Evolutionary conservation across 2,888 invertebrate genomes (phyloP).

Genomic region (Esperia sulphurella): DNA sequence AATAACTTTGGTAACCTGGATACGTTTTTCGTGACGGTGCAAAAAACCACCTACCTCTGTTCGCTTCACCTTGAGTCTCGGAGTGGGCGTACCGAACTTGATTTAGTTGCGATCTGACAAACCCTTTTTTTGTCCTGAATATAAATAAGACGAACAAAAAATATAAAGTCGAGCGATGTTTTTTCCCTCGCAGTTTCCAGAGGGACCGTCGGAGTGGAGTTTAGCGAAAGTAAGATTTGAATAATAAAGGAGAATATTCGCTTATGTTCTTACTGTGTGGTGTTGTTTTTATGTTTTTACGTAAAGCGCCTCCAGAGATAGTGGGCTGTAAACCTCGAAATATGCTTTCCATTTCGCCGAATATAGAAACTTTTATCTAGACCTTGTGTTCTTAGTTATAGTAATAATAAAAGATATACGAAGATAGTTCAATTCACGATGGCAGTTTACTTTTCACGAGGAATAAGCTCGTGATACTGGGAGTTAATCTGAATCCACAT

Average conservation of each 20-base stretch:
- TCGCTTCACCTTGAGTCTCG: conserved; percentile 63
- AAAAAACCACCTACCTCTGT: conserved; percentile 59
- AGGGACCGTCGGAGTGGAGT: conserved; percentile 50
- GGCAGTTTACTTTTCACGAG: no score
- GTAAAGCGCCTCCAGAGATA: conserved; percentile 31
- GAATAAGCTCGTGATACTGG: no score
- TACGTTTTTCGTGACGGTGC: conserved; percentile 27
- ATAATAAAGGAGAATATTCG: conserved; percentile 64
- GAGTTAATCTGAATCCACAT: no score
- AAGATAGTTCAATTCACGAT: no score
- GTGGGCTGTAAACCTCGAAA: conserved; percentile 42
- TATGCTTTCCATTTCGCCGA: conserved; percentile 34
- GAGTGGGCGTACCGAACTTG: conserved; percentile 70
- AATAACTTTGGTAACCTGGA: conserved; percentile 44
- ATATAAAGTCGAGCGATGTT: conserved; percentile 53
- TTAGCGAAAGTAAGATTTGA: conserved; percentile 69
- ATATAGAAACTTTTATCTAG: conserved; percentile 19
- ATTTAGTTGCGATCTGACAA: conserved; percentile 74
- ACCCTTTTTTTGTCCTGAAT: conserved; percentile 76
- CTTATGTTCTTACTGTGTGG: conserved; percentile 47
- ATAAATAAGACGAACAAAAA: conserved; percentile 71
- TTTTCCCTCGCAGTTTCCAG: conserved; percentile 49
- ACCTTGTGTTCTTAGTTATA: conserved; percentile 16
- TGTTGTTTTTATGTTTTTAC: conserved; percentile 46
- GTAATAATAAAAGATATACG: conserved; percentile 31